These are phyloP conservation scores for Cichladusa arquata DNA, from an alignment of 2,113 vertebrate species.

Conservation along the genomic window DNA sequence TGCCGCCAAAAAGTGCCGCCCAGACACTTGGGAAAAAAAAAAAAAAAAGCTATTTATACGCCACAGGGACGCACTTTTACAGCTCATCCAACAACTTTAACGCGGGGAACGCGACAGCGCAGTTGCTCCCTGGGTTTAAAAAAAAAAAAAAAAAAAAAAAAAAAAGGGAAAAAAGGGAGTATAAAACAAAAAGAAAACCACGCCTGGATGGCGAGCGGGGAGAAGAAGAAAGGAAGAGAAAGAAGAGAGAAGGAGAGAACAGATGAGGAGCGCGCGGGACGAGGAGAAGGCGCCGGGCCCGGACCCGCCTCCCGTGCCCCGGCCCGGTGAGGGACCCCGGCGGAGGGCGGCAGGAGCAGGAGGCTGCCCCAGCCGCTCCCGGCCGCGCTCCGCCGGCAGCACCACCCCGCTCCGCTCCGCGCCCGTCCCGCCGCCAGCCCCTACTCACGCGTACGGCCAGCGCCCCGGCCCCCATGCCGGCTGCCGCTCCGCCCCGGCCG, in stretches of 20 bases:
- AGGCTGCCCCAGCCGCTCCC: background rate
- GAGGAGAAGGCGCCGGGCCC: background rate
- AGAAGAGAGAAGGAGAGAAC: background rate
- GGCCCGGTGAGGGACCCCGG: background rate
- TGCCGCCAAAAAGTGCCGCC: background rate
- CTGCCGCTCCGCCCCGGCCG: background rate
- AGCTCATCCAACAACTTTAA: background rate
- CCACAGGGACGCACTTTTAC: background rate
- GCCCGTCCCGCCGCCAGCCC: background rate
- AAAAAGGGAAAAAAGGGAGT: rapidly evolving
- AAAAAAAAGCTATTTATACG: background rate
- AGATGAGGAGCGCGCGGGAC: background rate
- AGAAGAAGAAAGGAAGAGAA: background rate
- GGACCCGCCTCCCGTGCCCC: background rate
- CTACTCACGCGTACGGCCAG: constrained; percentile 90
- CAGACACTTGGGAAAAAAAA: background rate
- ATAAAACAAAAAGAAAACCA: too few species aligned
- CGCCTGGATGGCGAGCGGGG: background rate
- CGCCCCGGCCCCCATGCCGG: constrained; percentile 89
- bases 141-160: too few species aligned
- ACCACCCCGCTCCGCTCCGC: too few species aligned
- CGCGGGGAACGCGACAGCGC: background rate
- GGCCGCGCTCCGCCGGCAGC: background rate
- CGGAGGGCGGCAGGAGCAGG: background rate
- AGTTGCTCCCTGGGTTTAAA: background rate